A percentile compares a stretch with the other conserved stretches of the same genome.
Evolutionary conservation across 2,113 vertebrate genomes (phyloP).

Genomic region (Odontophorus gujanensis): DNA sequence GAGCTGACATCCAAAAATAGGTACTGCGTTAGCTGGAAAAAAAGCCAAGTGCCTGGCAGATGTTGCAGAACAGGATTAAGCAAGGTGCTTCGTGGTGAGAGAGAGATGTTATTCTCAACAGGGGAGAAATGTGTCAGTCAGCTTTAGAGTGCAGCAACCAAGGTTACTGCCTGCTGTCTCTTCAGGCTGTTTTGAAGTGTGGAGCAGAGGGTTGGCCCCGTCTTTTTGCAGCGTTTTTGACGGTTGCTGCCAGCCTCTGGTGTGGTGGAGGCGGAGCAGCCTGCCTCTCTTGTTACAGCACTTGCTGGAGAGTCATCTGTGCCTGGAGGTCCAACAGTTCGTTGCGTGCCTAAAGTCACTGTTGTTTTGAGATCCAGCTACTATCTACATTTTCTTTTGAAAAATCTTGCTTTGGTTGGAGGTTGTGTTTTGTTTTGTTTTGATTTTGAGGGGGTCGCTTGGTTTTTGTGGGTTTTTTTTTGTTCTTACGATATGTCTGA

Average conservation of each 20-base stretch:
- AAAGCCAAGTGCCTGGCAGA: not conserved
- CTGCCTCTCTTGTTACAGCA: not conserved
- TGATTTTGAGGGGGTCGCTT: too few species aligned
- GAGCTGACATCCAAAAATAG: not conserved
- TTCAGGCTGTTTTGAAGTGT: not conserved
- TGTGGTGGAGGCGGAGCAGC: not conserved
- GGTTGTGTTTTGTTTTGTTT: not conserved
- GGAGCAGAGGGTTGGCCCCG: accelerated
- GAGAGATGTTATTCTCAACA: not conserved
- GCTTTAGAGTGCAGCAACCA: not conserved
- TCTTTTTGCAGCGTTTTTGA: not conserved
- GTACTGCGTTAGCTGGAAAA: not conserved
- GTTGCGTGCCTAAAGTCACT: not conserved
- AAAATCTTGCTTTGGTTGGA: not conserved
- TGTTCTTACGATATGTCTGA: not conserved
- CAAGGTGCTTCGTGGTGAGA: not conserved
- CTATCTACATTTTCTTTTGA: not conserved
- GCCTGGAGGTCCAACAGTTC: not conserved
- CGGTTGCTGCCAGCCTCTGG: not conserved
- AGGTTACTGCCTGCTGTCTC: not conserved
- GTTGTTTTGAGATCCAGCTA: not conserved
- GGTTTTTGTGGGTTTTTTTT: not conserved
- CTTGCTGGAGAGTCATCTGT: not conserved
- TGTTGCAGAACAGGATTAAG: not conserved
- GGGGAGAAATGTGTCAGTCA: not conserved